Evolutionary conservation across 2,113 vertebrate genomes (phyloP), one percentile per base, ranked within the genome.

Genomic region (Oryzias melastigma): DNA sequence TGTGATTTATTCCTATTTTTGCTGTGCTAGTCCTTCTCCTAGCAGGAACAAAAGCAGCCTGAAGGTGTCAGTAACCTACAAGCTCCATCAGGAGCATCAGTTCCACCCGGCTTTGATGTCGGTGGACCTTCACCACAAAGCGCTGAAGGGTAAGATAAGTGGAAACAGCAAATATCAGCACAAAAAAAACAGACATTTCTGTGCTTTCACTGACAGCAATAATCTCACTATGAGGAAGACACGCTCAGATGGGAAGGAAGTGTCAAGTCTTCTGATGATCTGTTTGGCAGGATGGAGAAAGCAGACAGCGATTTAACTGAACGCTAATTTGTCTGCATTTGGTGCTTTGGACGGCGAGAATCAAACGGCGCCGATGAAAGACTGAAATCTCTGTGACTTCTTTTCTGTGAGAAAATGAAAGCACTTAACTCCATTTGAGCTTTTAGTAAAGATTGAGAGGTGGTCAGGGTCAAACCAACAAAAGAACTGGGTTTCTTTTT

Each of bases 271-370:
- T 66, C 19, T 49, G 58, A 52, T 16, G 54, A 53, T 61, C 51
- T 48, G 17, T 42, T 46, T 18, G 40, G 13, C 40, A n/a, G 52
- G 13, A 8, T 44, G 27, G 35, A 52, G 35, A 51, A 51, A 62
- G 62, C 59, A 57, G 57, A n/a, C 65, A 65, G 40, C 2, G 25
- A 60, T 75, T 25, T 56, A 65, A 14, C 10, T 62, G n/a, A 55
- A 66, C 27, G 47, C 43, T 49, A 24, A 61, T 43, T 40, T 24
- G 24, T 20, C 58, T 59, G 48, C 48, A 7, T 52, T 62, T 59
- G 41, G 41, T 68, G n/a, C 53, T 62, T 35, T 16, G 49, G 56
- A 35, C 19, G n/a, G 27, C 53, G 42, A 20, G 15, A 27, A 52
- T 52, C 56, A 24, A 17, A 52, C 45, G 50, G 19, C 18, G 17